phyloP scores from a whole-genome alignment of 1,140 invertebrate species.

The Manduca sexta region DNA sequence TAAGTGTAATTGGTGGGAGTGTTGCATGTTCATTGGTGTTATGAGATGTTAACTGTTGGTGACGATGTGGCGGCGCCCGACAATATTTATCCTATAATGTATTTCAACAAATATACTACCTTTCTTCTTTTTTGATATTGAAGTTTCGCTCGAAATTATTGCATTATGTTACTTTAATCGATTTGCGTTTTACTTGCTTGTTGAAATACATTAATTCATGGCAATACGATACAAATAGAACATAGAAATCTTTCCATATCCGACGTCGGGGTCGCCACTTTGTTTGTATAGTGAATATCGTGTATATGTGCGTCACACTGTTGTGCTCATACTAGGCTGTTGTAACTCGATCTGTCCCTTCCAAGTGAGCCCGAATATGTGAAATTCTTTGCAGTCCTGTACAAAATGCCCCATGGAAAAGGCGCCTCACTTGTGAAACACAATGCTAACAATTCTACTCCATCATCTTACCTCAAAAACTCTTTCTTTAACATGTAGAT shows the following conservation, averaged over 20 bases:
- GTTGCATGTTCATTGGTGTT: conserved; percentile 71
- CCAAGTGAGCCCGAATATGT: conserved; percentile 54
- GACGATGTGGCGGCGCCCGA: conserved; percentile 19
- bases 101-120: conserved; percentile 29
- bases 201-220: conserved; percentile 23
- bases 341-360: conserved; percentile 52
- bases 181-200: not conserved
- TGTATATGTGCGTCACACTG: conserved; percentile 70
- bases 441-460: conserved; percentile 27
- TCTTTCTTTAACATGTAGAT: conserved; percentile 25
- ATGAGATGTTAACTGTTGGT: conserved; percentile 37
- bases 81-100: conserved; percentile 33
- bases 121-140: not conserved
- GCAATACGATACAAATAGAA: not conserved
- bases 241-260: not conserved
- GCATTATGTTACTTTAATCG: not conserved
- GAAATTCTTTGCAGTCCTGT: conserved; percentile 25
- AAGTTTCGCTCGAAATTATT: not conserved
- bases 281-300: conserved; percentile 58
- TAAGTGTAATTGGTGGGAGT: conserved; percentile 75
- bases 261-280: conserved; percentile 37
- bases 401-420: conserved; percentile 45
- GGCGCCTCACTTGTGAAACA: conserved; percentile 72
- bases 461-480: conserved; percentile 25
- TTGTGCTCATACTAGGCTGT: conserved; percentile 64